phyloP scores from a whole-genome alignment of 2,888 invertebrate species.

The Hydriomena furcata region DNA sequence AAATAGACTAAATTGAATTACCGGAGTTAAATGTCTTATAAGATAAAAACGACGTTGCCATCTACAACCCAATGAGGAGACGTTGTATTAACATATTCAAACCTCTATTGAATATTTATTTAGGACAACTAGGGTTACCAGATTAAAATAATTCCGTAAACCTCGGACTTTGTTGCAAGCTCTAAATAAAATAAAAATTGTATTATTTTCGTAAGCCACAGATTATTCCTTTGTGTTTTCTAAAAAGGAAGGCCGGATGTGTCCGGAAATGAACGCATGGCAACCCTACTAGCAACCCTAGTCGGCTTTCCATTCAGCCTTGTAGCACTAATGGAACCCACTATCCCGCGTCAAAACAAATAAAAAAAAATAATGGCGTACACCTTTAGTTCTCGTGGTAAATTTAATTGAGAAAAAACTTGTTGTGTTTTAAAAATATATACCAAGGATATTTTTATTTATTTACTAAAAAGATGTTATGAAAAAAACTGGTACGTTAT shows the following conservation, averaged over 20 bases:
- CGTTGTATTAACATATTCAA: conserved; percentile 80
- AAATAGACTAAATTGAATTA: conserved; percentile 83
- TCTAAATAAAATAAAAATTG: neutral
- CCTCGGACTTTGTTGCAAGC: neutral
- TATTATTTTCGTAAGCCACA: no score
- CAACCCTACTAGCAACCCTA: conserved; percentile 13
- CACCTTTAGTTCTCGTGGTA: conserved; percentile 24
- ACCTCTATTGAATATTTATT: conserved; percentile 82
- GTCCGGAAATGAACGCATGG: neutral
- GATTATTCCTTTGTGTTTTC: neutral
- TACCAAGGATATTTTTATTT: no score
- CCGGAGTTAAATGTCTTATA: conserved; percentile 83
- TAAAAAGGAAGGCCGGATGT: neutral
- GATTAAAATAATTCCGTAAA: neutral
- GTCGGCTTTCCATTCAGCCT: conserved; percentile 62
- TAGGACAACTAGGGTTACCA: conserved; percentile 37
- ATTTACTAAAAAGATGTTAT: no score
- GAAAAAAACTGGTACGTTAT: no score
- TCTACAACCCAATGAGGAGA: conserved; percentile 82
- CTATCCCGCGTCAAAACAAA: conserved; percentile 70
- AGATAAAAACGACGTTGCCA: conserved; percentile 83
- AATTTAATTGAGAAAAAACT: conserved; percentile 9
- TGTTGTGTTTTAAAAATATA: neutral
- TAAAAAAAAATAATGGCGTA: conserved; percentile 49
- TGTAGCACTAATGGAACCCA: conserved; percentile 73